Evolutionary conservation across 2,888 invertebrate species (phyloP).

Genomic region (Eupithecia subfuscata): DNA sequence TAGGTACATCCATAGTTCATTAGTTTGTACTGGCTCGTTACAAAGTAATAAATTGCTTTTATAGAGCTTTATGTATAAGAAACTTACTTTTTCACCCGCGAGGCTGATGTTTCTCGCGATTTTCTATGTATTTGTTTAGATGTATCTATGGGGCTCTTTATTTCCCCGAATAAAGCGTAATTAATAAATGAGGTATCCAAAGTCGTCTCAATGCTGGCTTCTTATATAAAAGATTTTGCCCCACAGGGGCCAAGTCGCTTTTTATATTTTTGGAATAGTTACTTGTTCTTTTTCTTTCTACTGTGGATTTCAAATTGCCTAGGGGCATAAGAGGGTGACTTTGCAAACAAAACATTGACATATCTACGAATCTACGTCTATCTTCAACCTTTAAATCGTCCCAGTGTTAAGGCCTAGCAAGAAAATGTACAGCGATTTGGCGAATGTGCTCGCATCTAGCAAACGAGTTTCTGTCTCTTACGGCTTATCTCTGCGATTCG

Average conservation of each 20-base stretch:
- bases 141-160: not conserved
- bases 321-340: not conserved
- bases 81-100: not conserved
- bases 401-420: not conserved
- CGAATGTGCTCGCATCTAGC: not conserved
- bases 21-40: not conserved
- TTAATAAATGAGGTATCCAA: not conserved
- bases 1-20: not conserved
- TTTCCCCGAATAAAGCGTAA: not conserved
- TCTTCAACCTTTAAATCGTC: not conserved
- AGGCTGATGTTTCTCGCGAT: not conserved
- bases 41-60: not conserved
- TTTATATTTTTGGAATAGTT: not conserved
- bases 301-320: not conserved
- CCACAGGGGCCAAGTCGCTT: not conserved
- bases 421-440: slow-evolving; percentile 5
- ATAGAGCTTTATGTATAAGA: not conserved
- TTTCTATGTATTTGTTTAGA: not conserved
- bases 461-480: not conserved
- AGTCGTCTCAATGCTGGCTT: not conserved
- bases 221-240: not conserved
- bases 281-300: not conserved
- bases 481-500: not conserved
- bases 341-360: not conserved
- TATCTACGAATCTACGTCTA: not conserved